phyloP scores from a whole-genome alignment of 2,113 vertebrate genomes.

The Helogale parvula region DNA sequence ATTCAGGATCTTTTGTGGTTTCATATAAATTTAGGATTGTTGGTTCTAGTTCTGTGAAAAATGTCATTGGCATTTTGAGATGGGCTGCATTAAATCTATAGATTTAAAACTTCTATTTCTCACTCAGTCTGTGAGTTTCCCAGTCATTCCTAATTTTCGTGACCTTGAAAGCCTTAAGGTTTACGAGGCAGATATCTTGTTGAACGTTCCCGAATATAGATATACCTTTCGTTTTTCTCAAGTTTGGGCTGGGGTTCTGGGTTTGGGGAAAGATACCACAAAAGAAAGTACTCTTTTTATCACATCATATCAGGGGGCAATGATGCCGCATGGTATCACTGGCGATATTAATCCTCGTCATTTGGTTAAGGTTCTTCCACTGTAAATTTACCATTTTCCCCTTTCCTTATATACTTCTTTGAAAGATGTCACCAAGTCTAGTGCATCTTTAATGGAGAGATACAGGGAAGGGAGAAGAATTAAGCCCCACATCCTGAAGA shows the following conservation, averaged over 20 bases:
- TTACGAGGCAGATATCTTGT: background rate
- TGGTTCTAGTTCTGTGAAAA: background rate
- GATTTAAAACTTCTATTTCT: background rate
- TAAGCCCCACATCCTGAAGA: background rate
- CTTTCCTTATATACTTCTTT: background rate
- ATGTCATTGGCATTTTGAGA: background rate
- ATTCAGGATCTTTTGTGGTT: background rate
- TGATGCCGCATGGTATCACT: background rate
- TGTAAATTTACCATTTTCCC: background rate
- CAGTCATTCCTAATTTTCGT: background rate
- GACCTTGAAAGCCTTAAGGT: background rate
- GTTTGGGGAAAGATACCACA: background rate
- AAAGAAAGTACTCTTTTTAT: background rate
- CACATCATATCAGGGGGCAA: background rate
- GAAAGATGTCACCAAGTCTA: background rate
- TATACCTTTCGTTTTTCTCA: background rate
- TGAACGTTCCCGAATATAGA: background rate
- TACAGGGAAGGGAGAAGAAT: background rate
- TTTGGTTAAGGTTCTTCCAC: background rate
- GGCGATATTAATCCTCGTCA: background rate
- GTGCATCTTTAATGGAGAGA: background rate
- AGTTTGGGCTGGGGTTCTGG: background rate
- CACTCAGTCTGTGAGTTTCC: background rate
- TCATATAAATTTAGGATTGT: background rate
- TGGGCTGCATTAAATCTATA: background rate